phyloP scores from a whole-genome alignment of 2,888 invertebrate species.

The Parascotia fuliginaria region DNA sequence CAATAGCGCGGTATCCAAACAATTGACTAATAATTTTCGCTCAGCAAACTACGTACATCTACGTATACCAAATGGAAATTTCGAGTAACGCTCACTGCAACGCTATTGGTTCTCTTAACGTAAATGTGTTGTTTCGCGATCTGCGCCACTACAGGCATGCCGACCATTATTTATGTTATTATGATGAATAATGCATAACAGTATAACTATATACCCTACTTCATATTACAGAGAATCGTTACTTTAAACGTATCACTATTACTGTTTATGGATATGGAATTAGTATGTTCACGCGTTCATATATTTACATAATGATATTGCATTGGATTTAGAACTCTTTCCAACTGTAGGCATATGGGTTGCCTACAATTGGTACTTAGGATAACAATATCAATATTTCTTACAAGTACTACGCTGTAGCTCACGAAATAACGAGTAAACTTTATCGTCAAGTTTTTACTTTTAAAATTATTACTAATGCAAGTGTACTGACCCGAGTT shows the following conservation, averaged over 20 bases:
- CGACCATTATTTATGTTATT: slow-evolving; percentile 27
- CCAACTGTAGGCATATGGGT: slow-evolving; percentile 37
- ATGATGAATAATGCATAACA: slow-evolving; percentile 21
- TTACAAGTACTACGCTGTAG: slow-evolving; percentile 39
- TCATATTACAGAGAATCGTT: not conserved
- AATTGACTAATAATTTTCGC: slow-evolving; percentile 72
- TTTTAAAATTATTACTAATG: too few species aligned
- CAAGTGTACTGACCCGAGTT: too few species aligned
- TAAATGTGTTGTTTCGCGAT: slow-evolving; percentile 62
- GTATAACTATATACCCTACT: slow-evolving; percentile 14
- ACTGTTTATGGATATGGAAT: not conserved
- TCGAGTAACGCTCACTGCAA: slow-evolving; percentile 56
- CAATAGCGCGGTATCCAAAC: slow-evolving; percentile 65
- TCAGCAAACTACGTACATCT: slow-evolving; percentile 64
- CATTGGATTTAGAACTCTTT: slow-evolving; percentile 20
- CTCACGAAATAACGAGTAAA: slow-evolving; percentile 44
- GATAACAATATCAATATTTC: slow-evolving; percentile 44
- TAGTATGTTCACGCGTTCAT: slow-evolving; percentile 10
- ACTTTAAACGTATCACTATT: not conserved
- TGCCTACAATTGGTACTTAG: slow-evolving; percentile 41
- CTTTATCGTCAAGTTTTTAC: slow-evolving; percentile 40
- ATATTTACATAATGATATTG: slow-evolving; percentile 23
- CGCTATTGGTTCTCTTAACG: slow-evolving; percentile 66
- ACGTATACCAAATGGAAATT: slow-evolving; percentile 74
- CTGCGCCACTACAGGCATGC: slow-evolving; percentile 17